Evolutionary conservation across 2,113 vertebrate species (phyloP).

Genomic region (Tragelaphus scriptus): DNA sequence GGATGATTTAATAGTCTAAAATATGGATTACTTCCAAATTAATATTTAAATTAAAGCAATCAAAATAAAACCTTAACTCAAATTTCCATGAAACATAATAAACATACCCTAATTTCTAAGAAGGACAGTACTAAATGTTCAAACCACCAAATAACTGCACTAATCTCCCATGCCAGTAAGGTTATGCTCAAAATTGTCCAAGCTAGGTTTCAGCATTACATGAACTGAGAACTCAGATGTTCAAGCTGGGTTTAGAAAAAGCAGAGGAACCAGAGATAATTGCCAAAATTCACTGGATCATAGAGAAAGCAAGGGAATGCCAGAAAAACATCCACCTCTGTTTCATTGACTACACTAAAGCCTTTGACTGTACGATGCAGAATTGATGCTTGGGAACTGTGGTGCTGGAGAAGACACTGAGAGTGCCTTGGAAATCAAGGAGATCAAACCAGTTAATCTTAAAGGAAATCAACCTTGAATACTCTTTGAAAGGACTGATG

Average conservation of each 20-base stretch:
- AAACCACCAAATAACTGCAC: not conserved
- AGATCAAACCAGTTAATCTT: not conserved
- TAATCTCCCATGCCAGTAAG: not conserved
- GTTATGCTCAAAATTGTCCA: not conserved
- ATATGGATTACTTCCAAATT: slow-evolving; percentile 3
- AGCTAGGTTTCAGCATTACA: not conserved
- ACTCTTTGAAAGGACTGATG: not conserved
- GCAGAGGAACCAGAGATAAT: not conserved
- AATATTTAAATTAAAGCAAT: slow-evolving; percentile 23
- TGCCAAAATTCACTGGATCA: not conserved
- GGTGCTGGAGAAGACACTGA: not conserved
- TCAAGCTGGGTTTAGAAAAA: not conserved
- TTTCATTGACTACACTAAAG: not conserved
- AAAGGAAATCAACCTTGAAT: not conserved
- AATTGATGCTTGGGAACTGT: not conserved
- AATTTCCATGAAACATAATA: not conserved
- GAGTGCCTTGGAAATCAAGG: not conserved
- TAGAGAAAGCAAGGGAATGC: not conserved
- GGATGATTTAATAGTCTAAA: not conserved
- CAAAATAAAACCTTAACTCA: slow-evolving; percentile 33
- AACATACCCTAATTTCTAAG: not conserved
- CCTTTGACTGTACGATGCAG: not conserved
- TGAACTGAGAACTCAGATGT: not conserved
- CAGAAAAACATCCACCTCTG: not conserved
- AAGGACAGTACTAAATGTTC: not conserved